A percentile compares a stretch with the other conserved stretches of the same genome.
phyloP scores from a whole-genome alignment of 2,888 invertebrate species.

The Bimastos eiseni region DNA sequence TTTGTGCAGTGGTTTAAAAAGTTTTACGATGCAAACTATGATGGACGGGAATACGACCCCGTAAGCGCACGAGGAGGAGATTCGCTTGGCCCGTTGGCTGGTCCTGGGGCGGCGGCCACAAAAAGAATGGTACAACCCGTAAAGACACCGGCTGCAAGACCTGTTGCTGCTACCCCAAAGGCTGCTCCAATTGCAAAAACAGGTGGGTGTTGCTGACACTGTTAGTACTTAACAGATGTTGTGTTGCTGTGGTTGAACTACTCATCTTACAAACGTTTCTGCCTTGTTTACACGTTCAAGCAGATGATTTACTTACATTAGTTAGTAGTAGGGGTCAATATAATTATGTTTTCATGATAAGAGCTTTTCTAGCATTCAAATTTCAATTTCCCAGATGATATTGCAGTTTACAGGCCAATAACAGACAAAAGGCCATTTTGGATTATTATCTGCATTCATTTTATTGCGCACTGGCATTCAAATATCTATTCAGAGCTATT shows the following conservation, averaged over 20 bases:
- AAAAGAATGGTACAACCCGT: neutral
- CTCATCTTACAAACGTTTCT: neutral
- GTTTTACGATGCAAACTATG: constrained; percentile 99
- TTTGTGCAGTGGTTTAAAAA: constrained; percentile 99
- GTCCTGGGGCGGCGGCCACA: constrained; percentile 18
- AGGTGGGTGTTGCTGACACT: constrained; percentile 1
- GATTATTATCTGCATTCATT: too few species aligned
- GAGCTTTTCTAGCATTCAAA: neutral
- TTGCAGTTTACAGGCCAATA: too few species aligned
- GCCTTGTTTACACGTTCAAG: neutral
- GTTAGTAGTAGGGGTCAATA: neutral
- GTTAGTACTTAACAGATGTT: neutral
- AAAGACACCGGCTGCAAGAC: neutral
- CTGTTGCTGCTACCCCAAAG: constrained; percentile 26
- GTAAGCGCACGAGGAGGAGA: constrained; percentile 83
- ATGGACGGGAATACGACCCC: constrained; percentile 93
- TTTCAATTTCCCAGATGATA: neutral
- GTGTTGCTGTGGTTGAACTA: neutral
- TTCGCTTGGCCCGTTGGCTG: constrained; percentile 47
- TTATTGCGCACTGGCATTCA: too few species aligned
- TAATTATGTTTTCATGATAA: neutral
- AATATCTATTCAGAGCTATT: too few species aligned
- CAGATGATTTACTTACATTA: neutral
- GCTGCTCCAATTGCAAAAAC: constrained; percentile 8
- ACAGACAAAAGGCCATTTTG: too few species aligned